Evolutionary conservation across 2,113 vertebrate species (phyloP), one percentile per base, ranked within the genome.

Genomic region (Cephalopholis sonnerati): DNA sequence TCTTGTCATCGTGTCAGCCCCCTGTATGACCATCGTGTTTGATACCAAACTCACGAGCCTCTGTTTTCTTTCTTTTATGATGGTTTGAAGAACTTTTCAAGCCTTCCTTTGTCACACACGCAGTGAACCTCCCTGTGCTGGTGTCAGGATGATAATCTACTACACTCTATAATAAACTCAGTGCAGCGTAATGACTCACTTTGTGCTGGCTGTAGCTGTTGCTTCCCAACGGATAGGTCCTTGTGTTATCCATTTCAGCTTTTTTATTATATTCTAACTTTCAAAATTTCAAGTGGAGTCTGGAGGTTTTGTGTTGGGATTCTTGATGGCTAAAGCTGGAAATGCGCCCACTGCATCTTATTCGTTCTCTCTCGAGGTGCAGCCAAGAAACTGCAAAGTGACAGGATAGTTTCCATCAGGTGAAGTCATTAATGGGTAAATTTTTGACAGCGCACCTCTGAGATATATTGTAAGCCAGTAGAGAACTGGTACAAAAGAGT

Each of bases 371-470:
- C 32, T 70, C 46, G 51, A 74, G 57, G 51, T 41, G 32, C 18
- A 25, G 72, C 66, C 55, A 80, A 82, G 63, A 76, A 76, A 64
- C 25, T 51, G 54, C 29, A 50, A 70, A 55, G 59, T 70, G 41
- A 58, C 27, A 29, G 7, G 61, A 32, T 20, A 29, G 8, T 57
- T 25, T 44, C 63, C n/a, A 10, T 73, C 32, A 74, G n/a, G 54
- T 81, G 64, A 79, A 62, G 70, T 74, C 27, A 69, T 81, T 78
- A 75, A 59, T 72, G 57, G 32, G 58, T 25, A 70, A 11, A 78
- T 50, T 75, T 82, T 55, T 55, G 67, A 51, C 64, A 66, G n/a
- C 46, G 32, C 39, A 18, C 44, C 7, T 65, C 27, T 74, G 61
- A 74, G 58, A 57, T 17, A 22, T 29, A 72, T 29, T 41, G 25